Conservation (phyloP, 2,113 vertebrate species). For the Megaptera novaeangliae region DNA sequence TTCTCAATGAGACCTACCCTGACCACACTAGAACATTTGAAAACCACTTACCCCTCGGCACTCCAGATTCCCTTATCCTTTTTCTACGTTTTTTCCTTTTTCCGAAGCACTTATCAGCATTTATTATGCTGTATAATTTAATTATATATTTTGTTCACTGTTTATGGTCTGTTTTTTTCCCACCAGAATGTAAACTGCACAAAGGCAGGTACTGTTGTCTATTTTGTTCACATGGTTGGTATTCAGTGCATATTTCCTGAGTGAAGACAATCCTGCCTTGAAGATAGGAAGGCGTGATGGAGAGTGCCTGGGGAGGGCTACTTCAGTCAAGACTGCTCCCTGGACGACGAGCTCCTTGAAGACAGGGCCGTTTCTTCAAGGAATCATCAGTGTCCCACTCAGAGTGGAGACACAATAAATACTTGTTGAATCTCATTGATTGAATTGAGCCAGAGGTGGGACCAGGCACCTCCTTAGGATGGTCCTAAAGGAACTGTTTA, state of each 20-base stretch:
- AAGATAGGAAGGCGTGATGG: not conserved
- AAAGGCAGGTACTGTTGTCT: not conserved
- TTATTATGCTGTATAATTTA: not conserved
- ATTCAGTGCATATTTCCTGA: not conserved
- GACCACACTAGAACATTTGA: not conserved
- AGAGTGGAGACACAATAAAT: not conserved
- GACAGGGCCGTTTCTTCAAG: not conserved
- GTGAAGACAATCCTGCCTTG: not conserved
- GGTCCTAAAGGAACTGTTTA: not conserved
- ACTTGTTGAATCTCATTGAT: not conserved
- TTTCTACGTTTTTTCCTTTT: not conserved
- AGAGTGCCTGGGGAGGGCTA: not conserved
- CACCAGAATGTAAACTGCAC: not conserved
- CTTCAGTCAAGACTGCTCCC: not conserved
- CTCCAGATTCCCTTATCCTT: not conserved
- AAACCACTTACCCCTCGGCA: not conserved
- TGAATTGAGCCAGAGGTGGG: not conserved
- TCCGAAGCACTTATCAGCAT: not conserved
- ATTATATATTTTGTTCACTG: not conserved
- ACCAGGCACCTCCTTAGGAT: not conserved
- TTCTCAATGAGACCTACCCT: not conserved
- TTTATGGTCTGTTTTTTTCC: not conserved
- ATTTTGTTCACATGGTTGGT: not conserved
- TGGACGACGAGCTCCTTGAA: not conserved
- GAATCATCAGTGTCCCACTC: not conserved